phyloP scores from a whole-genome alignment of 2,113 vertebrate genomes.

The Tupaia tana region DNA sequence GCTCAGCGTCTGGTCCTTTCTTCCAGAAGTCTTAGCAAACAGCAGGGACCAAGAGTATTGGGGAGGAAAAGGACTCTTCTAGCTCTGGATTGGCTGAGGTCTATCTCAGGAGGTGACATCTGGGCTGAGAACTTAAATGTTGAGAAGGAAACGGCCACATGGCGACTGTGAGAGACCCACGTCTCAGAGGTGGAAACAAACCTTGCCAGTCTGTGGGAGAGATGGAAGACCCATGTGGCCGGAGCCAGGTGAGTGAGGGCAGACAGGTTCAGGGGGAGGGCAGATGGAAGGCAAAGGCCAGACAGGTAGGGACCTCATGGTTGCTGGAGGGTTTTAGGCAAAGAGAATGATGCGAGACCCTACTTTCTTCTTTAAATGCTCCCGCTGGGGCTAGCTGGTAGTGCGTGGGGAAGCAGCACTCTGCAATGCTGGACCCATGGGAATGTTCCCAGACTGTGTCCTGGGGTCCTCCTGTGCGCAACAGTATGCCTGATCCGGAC shows the following conservation, averaged over 20 bases:
- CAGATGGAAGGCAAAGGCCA: not conserved
- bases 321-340: not conserved
- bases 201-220: accelerated
- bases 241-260: not conserved
- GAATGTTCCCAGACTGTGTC: too few relatives aligned
- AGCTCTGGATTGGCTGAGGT: not conserved
- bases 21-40: not conserved
- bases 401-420: too few relatives aligned
- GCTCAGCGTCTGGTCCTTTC: not conserved
- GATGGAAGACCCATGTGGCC: not conserved
- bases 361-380: not conserved
- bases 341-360: not conserved
- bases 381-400: too few relatives aligned
- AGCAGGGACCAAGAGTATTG: not conserved
- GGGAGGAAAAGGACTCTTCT: not conserved
- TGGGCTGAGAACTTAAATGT: not conserved
- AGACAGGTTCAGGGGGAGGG: not conserved
- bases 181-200: not conserved
- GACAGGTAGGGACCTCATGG: too few relatives aligned
- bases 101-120: not conserved
- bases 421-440: too few relatives aligned
- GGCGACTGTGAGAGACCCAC: not conserved
- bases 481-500: too few relatives aligned
- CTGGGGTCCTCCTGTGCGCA: too few relatives aligned
- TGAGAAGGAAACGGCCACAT: not conserved